These are phyloP conservation scores for Pelobates fuscus DNA, from an alignment of 2,113 vertebrate species.

Conservation along the genomic window DNA sequence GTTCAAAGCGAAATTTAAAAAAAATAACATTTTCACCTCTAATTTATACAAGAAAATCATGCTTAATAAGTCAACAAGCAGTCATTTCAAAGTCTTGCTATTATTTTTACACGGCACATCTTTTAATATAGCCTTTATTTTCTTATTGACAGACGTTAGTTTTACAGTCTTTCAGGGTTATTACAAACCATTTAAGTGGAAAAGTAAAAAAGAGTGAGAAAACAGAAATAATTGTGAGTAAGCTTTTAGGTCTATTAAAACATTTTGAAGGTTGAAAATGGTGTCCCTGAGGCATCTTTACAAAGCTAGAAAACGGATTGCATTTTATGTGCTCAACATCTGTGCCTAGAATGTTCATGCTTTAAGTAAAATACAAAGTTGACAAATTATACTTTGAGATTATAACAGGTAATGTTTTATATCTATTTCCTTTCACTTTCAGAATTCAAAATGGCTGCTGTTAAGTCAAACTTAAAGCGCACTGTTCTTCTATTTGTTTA, in stretches of 20 bases:
- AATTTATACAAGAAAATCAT: no score
- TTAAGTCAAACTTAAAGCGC: neutral
- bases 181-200: neutral
- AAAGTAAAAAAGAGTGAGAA: conserved; percentile 4
- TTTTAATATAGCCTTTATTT: neutral
- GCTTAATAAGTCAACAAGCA: neutral
- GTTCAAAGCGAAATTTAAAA: no score
- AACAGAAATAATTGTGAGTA: conserved; percentile 18
- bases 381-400: neutral
- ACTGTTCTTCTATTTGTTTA: neutral
- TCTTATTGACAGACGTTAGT: neutral
- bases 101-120: neutral
- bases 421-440: no score
- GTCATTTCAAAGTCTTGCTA: neutral
- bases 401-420: neutral
- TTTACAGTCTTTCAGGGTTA: neutral
- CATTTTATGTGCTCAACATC: neutral
- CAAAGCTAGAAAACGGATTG: neutral
- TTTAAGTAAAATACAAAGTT: neutral
- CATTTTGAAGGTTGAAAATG: conserved; percentile 12
- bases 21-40: no score
- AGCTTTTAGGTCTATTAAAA: conserved; percentile 27
- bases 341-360: neutral
- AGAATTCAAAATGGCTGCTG: neutral
- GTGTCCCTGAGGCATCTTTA: neutral